Base-by-base conservation (phyloP, 2,888 invertebrate species). In the Rhagonycha fulva region DNA sequence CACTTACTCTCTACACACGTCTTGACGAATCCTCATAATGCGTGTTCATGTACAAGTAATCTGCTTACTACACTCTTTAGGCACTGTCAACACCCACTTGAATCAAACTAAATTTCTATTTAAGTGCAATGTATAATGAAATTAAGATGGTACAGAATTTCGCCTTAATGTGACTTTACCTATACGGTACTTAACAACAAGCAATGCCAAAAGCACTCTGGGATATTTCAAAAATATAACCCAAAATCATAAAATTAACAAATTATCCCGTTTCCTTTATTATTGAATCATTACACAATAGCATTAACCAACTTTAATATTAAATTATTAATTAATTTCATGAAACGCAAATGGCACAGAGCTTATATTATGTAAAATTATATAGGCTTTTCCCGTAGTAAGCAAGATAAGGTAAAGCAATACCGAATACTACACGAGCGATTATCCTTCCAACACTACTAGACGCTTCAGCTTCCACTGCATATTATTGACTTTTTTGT, bases 1-100 rank as follows among this genome's bases (percentile, higher is more conserved):
- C 82, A 82, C 80, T 82, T 82, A 81, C 78, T 72, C 77, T 70
- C 76, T 80, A 81, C 80, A 82, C 80, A 82, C 79, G 81, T 82
- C 82, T 82, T 81, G 77, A 77, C 82, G 81, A 82, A 81, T 81
- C 80, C 79, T 68, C 76, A 79, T 79, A 81, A 81, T 81, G 78
- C 79, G 78, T 73, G 80, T 78, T 77, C 79, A 78, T 77, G 77
- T 80, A 76, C 74, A 76, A 72, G 71, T 81, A 81, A 80, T 80
- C 76, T 76, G 73, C 78, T 76, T 72, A 78, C 71, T 76, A 71
- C 78, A 76, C 78, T 78, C 77, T 71, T 75, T 77, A 75, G 74
- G 47, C 60, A 28, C 70, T 74, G 70, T 72, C 76, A 67, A 60
- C 67, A 71, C 68, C 74, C 66, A 71, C 73, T 73, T 74, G 70